Evolutionary conservation across 2,113 vertebrate species (phyloP).

Genomic region (Eclectus roratus): DNA sequence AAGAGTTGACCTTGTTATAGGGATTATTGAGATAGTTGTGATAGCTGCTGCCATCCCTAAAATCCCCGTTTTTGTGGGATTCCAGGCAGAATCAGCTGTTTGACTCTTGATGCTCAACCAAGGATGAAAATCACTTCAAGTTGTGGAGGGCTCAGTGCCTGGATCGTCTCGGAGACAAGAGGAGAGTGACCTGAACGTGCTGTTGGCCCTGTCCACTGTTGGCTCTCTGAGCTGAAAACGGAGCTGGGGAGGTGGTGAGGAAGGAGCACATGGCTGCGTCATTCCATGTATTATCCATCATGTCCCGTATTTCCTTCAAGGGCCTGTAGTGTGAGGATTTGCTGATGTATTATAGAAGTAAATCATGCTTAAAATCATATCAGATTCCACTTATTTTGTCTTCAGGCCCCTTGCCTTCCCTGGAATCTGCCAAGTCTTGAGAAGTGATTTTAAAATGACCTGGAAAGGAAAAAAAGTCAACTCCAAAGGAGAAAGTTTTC

Average conservation of each 20-base stretch:
- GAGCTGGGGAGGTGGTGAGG: background rate
- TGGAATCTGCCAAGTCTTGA: background rate
- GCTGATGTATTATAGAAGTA: background rate
- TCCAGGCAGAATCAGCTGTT: background rate
- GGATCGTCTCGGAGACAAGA: background rate
- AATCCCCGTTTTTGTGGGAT: background rate
- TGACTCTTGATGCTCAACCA: accelerated
- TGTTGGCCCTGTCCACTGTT: accelerated
- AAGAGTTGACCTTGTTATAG: background rate
- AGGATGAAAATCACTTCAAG: background rate
- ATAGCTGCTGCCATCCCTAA: background rate
- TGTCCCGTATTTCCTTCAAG: accelerated
- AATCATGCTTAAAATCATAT: background rate
- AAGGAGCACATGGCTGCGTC: accelerated
- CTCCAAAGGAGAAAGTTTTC: background rate
- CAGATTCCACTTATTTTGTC: background rate
- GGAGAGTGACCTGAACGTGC: accelerated
- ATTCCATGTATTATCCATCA: background rate
- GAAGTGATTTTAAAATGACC: background rate
- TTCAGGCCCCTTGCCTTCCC: background rate
- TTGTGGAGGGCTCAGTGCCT: background rate
- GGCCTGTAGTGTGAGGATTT: background rate
- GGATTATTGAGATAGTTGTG: accelerated
- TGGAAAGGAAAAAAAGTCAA: background rate
- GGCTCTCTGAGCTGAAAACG: background rate